phyloP scores from a whole-genome alignment of 2,888 invertebrate genomes.

The Phrixothrix hirtus region DNA sequence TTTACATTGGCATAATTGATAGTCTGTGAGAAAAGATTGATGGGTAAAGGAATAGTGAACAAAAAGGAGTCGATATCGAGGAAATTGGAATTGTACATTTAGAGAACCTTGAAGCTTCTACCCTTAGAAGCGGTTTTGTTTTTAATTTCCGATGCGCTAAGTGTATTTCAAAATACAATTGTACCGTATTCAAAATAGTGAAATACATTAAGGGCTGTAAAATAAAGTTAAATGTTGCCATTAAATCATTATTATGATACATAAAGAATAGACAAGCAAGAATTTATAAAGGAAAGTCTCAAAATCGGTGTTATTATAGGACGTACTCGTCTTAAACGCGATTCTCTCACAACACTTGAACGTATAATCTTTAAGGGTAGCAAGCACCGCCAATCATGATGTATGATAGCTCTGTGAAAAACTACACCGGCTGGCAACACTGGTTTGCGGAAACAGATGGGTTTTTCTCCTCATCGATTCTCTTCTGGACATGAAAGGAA shows the following conservation, averaged over 20 bases:
- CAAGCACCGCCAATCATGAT: conserved; percentile 25
- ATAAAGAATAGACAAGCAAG: conserved; percentile 7
- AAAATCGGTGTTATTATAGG: conserved; percentile 20
- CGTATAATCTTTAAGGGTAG: conserved; percentile 27
- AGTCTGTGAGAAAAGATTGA: not conserved
- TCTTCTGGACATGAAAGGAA: conserved; percentile 44
- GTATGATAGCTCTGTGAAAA: conserved; percentile 32
- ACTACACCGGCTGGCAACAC: conserved; percentile 32
- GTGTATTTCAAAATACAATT: not conserved
- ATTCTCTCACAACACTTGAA: conserved; percentile 18
- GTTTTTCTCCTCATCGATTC: conserved; percentile 43
- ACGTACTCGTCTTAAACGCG: conserved; percentile 21
- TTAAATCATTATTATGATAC: not conserved
- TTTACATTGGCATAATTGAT: not conserved
- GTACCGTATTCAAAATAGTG: no score
- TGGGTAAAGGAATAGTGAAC: not conserved
- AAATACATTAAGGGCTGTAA: no score
- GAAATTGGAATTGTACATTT: not conserved
- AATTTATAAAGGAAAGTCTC: conserved; percentile 13
- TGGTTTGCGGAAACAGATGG: conserved; percentile 40
- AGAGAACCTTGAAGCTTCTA: not conserved
- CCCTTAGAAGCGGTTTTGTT: not conserved
- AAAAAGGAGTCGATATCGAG: not conserved
- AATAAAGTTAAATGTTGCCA: not conserved
- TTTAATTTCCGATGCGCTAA: not conserved